phyloP scores from a whole-genome alignment of 2,888 invertebrate species.

The Tethea ocularis region DNA sequence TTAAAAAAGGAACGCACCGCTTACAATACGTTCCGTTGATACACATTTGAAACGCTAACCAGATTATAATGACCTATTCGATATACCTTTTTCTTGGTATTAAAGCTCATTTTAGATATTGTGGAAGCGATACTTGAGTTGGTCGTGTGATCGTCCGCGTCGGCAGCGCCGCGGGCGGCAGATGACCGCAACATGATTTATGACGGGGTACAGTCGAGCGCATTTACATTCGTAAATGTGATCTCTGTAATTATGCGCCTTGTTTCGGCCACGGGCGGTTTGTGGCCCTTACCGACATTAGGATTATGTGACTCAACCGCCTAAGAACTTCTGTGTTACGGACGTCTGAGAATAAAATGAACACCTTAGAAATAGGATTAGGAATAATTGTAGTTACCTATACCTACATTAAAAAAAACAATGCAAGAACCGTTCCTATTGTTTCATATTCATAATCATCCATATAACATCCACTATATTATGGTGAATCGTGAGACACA shows the following conservation, averaged over 20 bases:
- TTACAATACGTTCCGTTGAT: slow-evolving; percentile 65
- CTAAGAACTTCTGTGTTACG: slow-evolving; percentile 60
- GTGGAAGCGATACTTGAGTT: slow-evolving; percentile 24
- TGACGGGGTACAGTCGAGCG: slow-evolving; percentile 59
- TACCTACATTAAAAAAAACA: too few species aligned
- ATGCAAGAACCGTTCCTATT: too few species aligned
- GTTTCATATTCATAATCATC: not conserved
- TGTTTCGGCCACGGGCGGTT: slow-evolving; percentile 69
- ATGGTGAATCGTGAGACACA: slow-evolving; percentile 27
- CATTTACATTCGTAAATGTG: slow-evolving; percentile 79
- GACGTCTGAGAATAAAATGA: slow-evolving; percentile 15
- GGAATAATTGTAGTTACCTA: not conserved
- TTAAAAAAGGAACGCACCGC: slow-evolving; percentile 70
- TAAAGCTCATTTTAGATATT: slow-evolving; percentile 25
- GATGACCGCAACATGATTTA: slow-evolving; percentile 81
- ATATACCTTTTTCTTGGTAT: slow-evolving; percentile 23
- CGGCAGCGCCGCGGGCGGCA: slow-evolving; percentile 78
- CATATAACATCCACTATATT: not conserved
- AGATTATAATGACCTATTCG: slow-evolving; percentile 31
- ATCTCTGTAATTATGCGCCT: slow-evolving; percentile 75
- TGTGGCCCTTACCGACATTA: slow-evolving; percentile 29
- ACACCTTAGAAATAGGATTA: too few species aligned
- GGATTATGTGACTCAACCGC: slow-evolving; percentile 35
- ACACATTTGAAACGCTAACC: slow-evolving; percentile 56
- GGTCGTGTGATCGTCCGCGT: slow-evolving; percentile 41